Base-by-base conservation (phyloP, 2,113 vertebrate species). In the Ceuthmochares aereus region DNA sequence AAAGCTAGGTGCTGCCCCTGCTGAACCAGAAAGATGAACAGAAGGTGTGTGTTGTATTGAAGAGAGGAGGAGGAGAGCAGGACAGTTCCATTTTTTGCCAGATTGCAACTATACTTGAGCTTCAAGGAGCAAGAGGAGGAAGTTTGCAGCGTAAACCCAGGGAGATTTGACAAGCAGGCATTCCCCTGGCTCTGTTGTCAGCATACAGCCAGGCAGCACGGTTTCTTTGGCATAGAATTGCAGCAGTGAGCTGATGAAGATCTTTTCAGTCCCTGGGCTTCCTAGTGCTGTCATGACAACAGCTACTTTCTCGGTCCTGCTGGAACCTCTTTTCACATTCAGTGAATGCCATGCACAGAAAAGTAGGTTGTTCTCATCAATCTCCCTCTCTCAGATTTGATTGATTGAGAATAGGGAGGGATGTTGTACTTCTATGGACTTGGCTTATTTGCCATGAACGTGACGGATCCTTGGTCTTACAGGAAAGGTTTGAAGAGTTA, bases 211-310 rank as follows among this genome's bases (percentile, higher is more conserved):
- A 82, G 91, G 87, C 91, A 94, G 85, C 18, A 3, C 79, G 8
- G 85, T 27, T 86, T 55, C 89, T 94, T 59, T 86, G 82, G 95
- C 90, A 81, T 82, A 64, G 91, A 88, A 84, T 3, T 59, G 75
- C 90, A 90, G 90, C 93, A 93, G 82, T 63, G 95, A 96, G 95
- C 93, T 95, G 96, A 90, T 90, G 96, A 86, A 95, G 95, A 93
- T 94, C 95, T 95, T 95, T 96, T 95, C 92, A 96, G 72, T 88
- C 93, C 64, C 83, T 29, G 76, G 88, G 83, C 96, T 96, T 96
- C 88, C 72, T 85, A 67, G 83, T 88, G 96, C 95, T 97, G 95
- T 90, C 96, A 97, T 96, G 95, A 96, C 96, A 96, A 96, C 96
- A 95, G 95, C 90, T 66, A 95, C 93, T 96, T 96, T 95, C 91